These are phyloP conservation scores for Drosophila watanabei DNA, from an alignment of 1,140 invertebrate species.

Conservation along the genomic window DNA sequence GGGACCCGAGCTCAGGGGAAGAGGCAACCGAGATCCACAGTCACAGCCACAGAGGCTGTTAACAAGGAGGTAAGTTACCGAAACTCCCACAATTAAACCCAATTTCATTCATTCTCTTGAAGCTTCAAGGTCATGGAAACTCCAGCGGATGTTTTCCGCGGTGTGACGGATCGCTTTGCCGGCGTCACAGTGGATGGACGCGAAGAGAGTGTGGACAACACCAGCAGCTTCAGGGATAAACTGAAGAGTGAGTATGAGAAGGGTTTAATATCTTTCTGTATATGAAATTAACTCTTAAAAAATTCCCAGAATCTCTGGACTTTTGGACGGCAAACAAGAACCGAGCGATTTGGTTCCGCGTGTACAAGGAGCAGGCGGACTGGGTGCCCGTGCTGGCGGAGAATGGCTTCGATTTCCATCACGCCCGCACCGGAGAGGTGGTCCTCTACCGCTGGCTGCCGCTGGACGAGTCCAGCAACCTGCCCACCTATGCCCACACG, in stretches of 20 bases:
- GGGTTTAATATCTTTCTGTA: not conserved
- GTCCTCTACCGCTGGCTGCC: constrained; percentile 94
- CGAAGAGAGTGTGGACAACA: constrained; percentile 85
- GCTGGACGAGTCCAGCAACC: constrained; percentile 88
- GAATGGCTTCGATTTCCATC: constrained; percentile 94
- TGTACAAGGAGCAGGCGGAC: constrained; percentile 89
- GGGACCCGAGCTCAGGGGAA: not conserved
- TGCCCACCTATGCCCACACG: constrained; percentile 94
- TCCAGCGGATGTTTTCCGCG: constrained; percentile 86
- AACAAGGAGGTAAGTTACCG: not conserved
- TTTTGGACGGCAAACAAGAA: constrained; percentile 89
- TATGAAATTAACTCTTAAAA: too few species aligned
- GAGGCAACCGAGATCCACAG: not conserved
- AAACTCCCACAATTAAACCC: not conserved
- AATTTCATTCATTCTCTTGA: not conserved
- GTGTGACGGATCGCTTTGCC: constrained; percentile 89
- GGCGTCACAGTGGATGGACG: constrained; percentile 89
- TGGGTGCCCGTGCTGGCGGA: constrained; percentile 92
- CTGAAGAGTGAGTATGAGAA: constrained; percentile 87
- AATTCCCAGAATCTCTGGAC: constrained; percentile 89
- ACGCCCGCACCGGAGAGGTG: constrained; percentile 92
- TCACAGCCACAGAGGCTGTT: not conserved
- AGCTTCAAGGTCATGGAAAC: constrained; percentile 61
- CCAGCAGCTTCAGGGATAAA: constrained; percentile 86
- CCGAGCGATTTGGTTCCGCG: constrained; percentile 94